Evolutionary conservation across 2,888 invertebrate species (phyloP).

Genomic region (Podabrus alpinus): DNA sequence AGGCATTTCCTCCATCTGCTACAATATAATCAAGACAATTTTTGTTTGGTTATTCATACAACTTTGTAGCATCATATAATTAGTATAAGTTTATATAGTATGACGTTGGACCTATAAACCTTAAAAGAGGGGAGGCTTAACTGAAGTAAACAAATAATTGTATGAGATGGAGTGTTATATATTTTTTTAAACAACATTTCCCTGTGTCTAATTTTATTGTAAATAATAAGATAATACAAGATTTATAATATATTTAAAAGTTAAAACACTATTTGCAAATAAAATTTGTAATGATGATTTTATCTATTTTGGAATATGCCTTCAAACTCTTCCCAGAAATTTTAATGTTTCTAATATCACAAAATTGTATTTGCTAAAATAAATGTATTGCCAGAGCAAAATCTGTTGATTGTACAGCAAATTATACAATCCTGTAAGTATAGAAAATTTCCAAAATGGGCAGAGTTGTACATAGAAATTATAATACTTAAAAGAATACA

Average conservation of each 20-base stretch:
- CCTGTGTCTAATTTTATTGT: neutral
- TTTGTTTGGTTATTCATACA: neutral
- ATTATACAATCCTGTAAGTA: no score
- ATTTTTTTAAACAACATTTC: neutral
- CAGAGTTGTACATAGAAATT: neutral
- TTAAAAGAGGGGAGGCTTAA: slow-evolving; percentile 34
- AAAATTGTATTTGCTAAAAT: no score
- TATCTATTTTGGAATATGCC: no score
- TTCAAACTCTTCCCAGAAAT: no score
- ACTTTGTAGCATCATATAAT: slow-evolving; percentile 3
- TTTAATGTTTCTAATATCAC: no score
- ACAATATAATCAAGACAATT: neutral
- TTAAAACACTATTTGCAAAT: neutral
- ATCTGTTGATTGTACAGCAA: no score
- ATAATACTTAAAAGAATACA: neutral
- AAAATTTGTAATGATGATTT: neutral
- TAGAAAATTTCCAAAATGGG: no score
- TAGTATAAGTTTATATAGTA: slow-evolving; percentile 27
- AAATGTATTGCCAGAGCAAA: no score
- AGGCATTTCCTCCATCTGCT: slow-evolving; percentile 28
- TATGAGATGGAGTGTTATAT: slow-evolving; percentile 23
- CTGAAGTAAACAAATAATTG: slow-evolving; percentile 31
- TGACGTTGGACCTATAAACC: slow-evolving; percentile 41
- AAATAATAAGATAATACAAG: neutral
- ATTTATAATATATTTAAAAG: neutral